Conservation (phyloP, 2,797 vertebrate genomes). For the Protonibea diacanthus region DNA sequence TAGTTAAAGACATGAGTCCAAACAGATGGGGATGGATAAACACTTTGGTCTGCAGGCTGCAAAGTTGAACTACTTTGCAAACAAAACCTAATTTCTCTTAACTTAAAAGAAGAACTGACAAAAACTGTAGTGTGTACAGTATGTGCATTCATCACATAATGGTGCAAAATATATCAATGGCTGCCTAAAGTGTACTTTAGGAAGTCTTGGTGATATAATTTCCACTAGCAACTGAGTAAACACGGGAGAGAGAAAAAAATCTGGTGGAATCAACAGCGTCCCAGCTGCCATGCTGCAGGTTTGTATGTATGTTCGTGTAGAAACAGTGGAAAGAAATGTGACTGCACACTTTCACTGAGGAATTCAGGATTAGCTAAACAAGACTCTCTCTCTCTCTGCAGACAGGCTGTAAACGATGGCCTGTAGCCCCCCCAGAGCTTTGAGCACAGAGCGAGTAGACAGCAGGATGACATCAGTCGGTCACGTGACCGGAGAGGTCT, state of each 20-base stretch:
- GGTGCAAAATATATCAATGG: slow-evolving; percentile 22
- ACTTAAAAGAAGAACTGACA: slow-evolving; percentile 1
- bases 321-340: slow-evolving; percentile 20
- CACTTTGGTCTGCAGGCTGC: neutral
- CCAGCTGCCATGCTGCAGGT: neutral
- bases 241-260: neutral
- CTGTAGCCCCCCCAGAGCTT: slow-evolving; percentile 15
- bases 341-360: slow-evolving; percentile 29
- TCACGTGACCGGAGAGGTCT: slow-evolving; percentile 62
- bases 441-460: slow-evolving; percentile 17
- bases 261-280: neutral
- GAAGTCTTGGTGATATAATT: slow-evolving; percentile 14
- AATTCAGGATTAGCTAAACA: slow-evolving; percentile 31
- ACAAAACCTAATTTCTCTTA: neutral
- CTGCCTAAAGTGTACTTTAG: slow-evolving; percentile 10
- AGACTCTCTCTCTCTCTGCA: slow-evolving; percentile 31
- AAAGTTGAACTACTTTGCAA: slow-evolving; percentile 13
- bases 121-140: neutral
- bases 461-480: slow-evolving; percentile 60
- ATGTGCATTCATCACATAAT: slow-evolving; percentile 14
- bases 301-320: slow-evolving; percentile 36
- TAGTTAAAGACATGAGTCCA: neutral
- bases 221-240: slow-evolving; percentile 5
- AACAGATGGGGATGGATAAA: neutral
- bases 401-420: slow-evolving; percentile 1